Evolutionary conservation across 1,140 invertebrate species (phyloP).

Genomic region (Micrasema longulum): DNA sequence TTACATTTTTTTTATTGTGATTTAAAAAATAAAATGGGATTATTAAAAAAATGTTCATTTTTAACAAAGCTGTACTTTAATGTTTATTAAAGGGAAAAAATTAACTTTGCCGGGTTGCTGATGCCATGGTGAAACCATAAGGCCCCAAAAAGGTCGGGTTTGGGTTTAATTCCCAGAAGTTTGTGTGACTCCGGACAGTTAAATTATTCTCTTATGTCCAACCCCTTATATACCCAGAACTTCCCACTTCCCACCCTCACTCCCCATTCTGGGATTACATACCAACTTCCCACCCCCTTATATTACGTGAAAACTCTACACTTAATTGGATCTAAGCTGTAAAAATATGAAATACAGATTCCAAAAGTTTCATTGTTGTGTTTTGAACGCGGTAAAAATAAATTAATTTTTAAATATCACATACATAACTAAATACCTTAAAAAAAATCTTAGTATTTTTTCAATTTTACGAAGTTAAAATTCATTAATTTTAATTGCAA

Average conservation of each 20-base stretch:
- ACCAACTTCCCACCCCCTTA: not conserved
- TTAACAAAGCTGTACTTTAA: too few species aligned
- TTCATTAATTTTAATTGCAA: too few species aligned
- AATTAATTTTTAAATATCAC: too few species aligned
- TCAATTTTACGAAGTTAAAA: too few species aligned
- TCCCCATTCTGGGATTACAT: not conserved
- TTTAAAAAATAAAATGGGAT: too few species aligned
- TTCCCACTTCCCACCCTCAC: not conserved
- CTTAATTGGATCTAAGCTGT: slow-evolving; percentile 16
- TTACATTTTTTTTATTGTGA: too few species aligned
- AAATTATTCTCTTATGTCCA: slow-evolving; percentile 41
- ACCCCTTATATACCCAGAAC: not conserved
- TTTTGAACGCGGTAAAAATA: too few species aligned
- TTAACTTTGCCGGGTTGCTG: not conserved
- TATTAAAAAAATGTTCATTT: too few species aligned
- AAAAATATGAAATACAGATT: too few species aligned
- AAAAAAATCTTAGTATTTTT: too few species aligned
- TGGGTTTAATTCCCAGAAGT: slow-evolving; percentile 35
- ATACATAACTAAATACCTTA: too few species aligned
- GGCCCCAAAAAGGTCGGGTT: slow-evolving; percentile 13
- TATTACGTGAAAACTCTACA: slow-evolving; percentile 1
- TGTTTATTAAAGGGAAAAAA: not conserved
- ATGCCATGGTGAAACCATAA: not conserved
- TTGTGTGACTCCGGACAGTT: slow-evolving; percentile 23
- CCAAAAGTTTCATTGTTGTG: too few species aligned